Conservation (phyloP, 2,888 invertebrate genomes). For the Epistrophe grossulariae region DNA sequence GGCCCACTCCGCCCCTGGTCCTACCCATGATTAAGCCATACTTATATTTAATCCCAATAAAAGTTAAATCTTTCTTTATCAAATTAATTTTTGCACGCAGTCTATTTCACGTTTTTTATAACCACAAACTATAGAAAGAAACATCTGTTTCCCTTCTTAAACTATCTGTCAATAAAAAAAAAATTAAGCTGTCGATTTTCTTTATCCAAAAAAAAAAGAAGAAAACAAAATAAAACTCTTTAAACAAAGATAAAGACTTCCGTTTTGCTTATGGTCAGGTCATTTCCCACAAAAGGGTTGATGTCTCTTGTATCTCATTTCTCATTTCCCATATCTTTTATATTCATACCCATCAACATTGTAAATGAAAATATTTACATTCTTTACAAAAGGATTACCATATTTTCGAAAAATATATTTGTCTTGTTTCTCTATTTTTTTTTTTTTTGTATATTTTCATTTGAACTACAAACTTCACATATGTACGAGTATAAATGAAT, state of each 20-base stretch:
- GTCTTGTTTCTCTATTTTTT: slow-evolving; percentile 27
- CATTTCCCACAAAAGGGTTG: slow-evolving; percentile 47
- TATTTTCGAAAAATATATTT: slow-evolving; percentile 32
- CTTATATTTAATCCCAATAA: too few relatives aligned
- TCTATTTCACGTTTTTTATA: too few relatives aligned
- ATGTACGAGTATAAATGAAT: neutral
- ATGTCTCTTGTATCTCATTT: neutral
- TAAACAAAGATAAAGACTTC: slow-evolving; percentile 39
- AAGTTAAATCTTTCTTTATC: too few relatives aligned
- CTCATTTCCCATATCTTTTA: slow-evolving; percentile 13
- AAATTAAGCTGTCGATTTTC: neutral
- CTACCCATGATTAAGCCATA: too few relatives aligned
- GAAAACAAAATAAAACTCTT: slow-evolving; percentile 13
- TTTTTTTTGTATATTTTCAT: neutral
- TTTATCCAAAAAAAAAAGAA: neutral
- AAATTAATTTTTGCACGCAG: too few relatives aligned
- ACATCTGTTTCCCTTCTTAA: neutral
- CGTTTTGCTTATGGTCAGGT: slow-evolving; percentile 43
- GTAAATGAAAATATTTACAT: slow-evolving; percentile 61
- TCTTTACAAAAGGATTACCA: slow-evolving; percentile 51
- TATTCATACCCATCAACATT: slow-evolving; percentile 5
- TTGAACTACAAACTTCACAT: neutral
- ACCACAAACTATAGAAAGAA: too few relatives aligned
- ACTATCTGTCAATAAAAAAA: neutral
- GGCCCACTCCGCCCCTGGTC: too few relatives aligned